A percentile compares a stretch with the other conserved stretches of the same genome.
Conservation (phyloP, 2,888 invertebrate genomes). For the Ectemnius continuus region DNA sequence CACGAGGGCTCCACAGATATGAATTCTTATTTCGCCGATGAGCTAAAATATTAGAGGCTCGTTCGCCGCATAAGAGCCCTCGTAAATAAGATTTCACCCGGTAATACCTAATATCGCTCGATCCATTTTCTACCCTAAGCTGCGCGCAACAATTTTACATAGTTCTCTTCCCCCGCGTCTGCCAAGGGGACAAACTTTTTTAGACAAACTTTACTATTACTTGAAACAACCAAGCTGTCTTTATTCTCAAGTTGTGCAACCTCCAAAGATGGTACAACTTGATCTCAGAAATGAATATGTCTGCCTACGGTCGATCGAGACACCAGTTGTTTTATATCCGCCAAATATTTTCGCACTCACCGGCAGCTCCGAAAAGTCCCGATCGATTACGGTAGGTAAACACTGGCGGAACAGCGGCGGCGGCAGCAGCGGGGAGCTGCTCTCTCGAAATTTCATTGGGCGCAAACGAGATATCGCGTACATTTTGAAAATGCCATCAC, state of each 20-base stretch:
- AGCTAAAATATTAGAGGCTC: conserved; percentile 72
- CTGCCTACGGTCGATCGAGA: no score
- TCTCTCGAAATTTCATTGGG: neutral
- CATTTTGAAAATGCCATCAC: conserved; percentile 1
- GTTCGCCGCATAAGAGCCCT: conserved; percentile 20
- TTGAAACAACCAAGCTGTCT: no score
- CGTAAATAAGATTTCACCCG: conserved; percentile 67
- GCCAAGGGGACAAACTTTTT: no score
- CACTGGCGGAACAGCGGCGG: neutral
- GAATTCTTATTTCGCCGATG: conserved; percentile 74
- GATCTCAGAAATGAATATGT: no score
- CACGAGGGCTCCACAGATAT: conserved; percentile 59
- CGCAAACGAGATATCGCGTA: neutral
- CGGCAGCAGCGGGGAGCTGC: neutral
- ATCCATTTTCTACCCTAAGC: conserved; percentile 68
- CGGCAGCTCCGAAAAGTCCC: conserved; percentile 9
- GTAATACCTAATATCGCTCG: conserved; percentile 32
- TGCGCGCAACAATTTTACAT: conserved; percentile 67
- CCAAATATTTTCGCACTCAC: no score
- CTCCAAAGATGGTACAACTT: no score
- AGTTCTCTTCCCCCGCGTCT: conserved; percentile 61
- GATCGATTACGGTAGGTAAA: conserved; percentile 12
- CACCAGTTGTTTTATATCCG: no score
- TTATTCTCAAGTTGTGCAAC: no score
- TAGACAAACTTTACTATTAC: no score